These are phyloP conservation scores for Anadara kagoshimensis DNA, from an alignment of 1,140 invertebrate genomes.

Conservation along the genomic window DNA sequence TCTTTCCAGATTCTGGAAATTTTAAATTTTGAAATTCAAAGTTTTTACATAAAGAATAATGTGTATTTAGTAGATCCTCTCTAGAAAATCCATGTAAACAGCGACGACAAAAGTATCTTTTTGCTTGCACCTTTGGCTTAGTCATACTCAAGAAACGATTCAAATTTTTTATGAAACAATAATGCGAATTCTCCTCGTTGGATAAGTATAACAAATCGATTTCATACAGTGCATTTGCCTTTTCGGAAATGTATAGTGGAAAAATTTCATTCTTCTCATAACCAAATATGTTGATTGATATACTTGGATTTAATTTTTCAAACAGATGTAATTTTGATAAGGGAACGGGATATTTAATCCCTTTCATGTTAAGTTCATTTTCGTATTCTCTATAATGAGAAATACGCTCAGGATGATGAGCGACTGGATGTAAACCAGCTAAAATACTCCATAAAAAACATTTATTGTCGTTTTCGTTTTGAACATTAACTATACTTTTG, in stretches of 20 bases:
- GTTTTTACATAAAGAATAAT: conserved; percentile 11
- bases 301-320: conserved; percentile 27
- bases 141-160: conserved; percentile 4
- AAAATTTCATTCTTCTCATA: conserved; percentile 32
- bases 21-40: conserved; percentile 4
- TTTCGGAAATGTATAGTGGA: conserved; percentile 25
- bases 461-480: conserved; percentile 36
- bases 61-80: conserved; percentile 23
- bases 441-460: conserved; percentile 39
- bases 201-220: conserved; percentile 19
- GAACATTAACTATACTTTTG: conserved; percentile 4
- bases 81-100: conserved; percentile 35
- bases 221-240: background rate
- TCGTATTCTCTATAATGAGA: conserved; percentile 29
- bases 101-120: conserved; percentile 24
- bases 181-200: conserved; percentile 14
- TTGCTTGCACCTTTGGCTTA: background rate
- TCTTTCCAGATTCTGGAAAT: background rate
- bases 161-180: conserved; percentile 19
- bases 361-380: conserved; percentile 35
- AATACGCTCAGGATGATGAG: conserved; percentile 10
- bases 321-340: conserved; percentile 21
- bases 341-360: conserved; percentile 19
- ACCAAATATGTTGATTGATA: conserved; percentile 40
- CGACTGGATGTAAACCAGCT: conserved; percentile 32